These are phyloP conservation scores for Pangasius larnaudii DNA, from an alignment of 2,797 vertebrate genomes.

Conservation along the genomic window DNA sequence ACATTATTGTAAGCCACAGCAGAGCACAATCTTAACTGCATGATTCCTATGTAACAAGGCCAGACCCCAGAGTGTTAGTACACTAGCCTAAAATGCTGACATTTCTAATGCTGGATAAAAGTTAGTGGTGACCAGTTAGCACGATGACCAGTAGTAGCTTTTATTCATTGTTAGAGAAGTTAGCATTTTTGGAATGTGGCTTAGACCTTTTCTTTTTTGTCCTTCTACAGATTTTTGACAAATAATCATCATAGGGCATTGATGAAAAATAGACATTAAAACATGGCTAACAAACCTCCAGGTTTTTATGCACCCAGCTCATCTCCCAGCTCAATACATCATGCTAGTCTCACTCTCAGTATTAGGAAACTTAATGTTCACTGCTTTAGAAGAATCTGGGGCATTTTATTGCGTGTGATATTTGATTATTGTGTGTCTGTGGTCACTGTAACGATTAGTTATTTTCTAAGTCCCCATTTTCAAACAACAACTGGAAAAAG, in stretches of 20 bases:
- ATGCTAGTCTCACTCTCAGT: not conserved
- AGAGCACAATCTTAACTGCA: constrained; percentile 18
- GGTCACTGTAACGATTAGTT: not conserved
- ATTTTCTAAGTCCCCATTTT: not conserved
- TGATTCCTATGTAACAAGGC: not conserved
- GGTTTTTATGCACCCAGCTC: not conserved
- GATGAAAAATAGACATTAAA: not conserved
- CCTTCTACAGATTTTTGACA: not conserved
- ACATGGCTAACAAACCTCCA: not conserved
- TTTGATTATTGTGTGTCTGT: not conserved
- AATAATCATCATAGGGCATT: not conserved
- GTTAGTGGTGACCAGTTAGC: not conserved
- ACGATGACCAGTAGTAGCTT: not conserved
- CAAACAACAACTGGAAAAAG: not conserved
- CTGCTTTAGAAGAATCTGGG: not conserved
- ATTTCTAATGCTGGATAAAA: not conserved
- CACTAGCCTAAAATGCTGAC: not conserved
- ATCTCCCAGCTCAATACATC: not conserved
- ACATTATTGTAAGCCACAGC: not conserved
- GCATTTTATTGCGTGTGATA: not conserved
- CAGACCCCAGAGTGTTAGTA: not conserved
- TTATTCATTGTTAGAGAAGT: not conserved
- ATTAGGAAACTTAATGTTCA: not conserved
- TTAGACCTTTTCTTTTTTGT: not conserved
- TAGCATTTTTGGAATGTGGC: not conserved